Evolutionary conservation across 2,113 vertebrate genomes (phyloP).

Genomic region (Eulemur macaco): DNA sequence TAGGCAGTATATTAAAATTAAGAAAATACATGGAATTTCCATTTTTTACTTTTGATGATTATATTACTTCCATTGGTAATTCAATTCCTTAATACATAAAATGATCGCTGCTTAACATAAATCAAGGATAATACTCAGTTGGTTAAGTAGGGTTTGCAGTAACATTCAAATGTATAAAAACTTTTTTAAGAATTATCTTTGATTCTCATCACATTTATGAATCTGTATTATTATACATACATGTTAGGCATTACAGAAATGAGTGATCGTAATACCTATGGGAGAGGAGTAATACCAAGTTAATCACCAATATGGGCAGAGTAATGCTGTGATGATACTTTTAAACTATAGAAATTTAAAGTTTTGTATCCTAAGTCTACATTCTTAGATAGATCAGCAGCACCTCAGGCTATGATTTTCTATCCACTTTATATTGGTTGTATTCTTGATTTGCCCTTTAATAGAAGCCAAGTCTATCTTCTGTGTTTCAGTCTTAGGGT

Average conservation of each 20-base stretch:
- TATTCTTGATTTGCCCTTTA: not conserved
- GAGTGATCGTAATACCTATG: not conserved
- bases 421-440: not conserved
- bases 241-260: not conserved
- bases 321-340: not conserved
- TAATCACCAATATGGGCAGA: not conserved
- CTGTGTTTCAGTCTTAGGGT: not conserved
- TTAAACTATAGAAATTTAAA: not conserved
- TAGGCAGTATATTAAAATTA: not conserved
- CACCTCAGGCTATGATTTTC: not conserved
- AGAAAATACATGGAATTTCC: constrained; percentile 22
- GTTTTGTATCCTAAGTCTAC: not conserved
- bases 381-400: not conserved
- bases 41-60: not conserved
- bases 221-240: not conserved
- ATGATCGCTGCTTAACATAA: not conserved
- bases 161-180: not conserved
- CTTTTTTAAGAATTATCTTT: not conserved
- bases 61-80: constrained; percentile 32
- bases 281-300: not conserved
- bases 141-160: not conserved
- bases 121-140: constrained; percentile 23
- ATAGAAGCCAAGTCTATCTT: not conserved
- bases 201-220: not conserved
- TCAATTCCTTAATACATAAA: constrained; percentile 35